phyloP scores from a whole-genome alignment of 2,113 vertebrate species.

The Planiliza haematocheilus region DNA sequence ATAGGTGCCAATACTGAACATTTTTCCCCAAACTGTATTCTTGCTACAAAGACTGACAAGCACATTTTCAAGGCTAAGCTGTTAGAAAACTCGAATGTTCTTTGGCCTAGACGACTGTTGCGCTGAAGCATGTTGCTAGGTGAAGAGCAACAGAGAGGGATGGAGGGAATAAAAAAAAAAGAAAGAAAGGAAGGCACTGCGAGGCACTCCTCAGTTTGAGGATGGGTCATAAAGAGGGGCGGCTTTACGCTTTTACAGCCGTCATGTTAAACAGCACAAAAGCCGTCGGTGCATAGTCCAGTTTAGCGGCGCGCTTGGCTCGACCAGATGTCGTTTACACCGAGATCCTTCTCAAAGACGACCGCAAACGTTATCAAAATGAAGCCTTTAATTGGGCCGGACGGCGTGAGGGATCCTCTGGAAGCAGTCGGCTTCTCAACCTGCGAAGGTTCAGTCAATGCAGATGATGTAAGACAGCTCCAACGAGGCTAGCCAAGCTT shows the following conservation, averaged over 20 bases:
- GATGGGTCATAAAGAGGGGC: conserved; percentile 58
- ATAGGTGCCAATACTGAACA: conserved; percentile 2
- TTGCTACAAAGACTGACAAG: background rate
- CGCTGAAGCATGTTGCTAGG: conserved; percentile 55
- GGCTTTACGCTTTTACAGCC: conserved; percentile 62
- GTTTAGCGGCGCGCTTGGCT: conserved; percentile 17
- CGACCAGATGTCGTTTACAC: conserved; percentile 40
- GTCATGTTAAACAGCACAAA: conserved; percentile 65
- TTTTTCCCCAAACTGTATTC: background rate
- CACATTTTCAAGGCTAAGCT: conserved; percentile 14
- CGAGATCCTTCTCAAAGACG: background rate
- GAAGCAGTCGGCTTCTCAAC: conserved; percentile 34
- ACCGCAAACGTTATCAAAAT: conserved; percentile 2
- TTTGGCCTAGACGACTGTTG: conserved; percentile 6
- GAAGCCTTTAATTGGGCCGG: background rate
- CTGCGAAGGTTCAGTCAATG: conserved; percentile 52
- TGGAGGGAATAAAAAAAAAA: conserved; percentile 20
- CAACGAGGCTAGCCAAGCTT: conserved; percentile 59
- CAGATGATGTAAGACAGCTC: conserved; percentile 64
- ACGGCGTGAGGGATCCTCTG: conserved; percentile 2
- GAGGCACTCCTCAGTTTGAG: conserved; percentile 42
- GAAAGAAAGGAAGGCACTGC: conserved; percentile 29
- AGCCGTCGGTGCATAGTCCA: conserved; percentile 43
- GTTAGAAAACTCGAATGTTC: background rate
- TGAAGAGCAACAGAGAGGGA: conserved; percentile 17